Conservation (phyloP, 2,888 invertebrate species). For the Sphaerolaimus hirsutus region DNA sequence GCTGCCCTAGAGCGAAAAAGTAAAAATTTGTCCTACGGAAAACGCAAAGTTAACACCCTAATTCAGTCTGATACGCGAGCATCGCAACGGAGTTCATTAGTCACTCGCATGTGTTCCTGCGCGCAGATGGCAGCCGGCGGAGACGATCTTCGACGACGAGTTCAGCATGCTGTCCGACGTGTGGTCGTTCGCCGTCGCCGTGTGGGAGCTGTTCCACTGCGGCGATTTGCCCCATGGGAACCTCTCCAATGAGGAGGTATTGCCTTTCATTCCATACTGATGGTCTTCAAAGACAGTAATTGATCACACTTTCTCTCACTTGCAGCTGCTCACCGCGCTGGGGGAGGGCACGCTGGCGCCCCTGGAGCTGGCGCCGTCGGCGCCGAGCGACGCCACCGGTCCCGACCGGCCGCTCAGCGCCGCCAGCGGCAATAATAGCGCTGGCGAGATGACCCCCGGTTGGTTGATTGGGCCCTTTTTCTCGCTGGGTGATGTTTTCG, state of each 20-base stretch:
- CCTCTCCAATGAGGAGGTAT: constrained; percentile 50
- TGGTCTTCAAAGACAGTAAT: no score
- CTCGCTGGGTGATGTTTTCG: no score
- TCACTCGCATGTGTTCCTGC: constrained; percentile 39
- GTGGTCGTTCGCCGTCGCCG: constrained; percentile 61
- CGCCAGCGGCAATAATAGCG: neutral
- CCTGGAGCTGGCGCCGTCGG: constrained; percentile 3
- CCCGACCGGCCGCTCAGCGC: constrained; percentile 8
- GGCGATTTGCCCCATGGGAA: constrained; percentile 55
- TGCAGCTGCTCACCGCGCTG: constrained; percentile 33
- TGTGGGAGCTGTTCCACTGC: constrained; percentile 65
- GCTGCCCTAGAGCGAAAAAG: no score
- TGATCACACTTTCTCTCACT: no score
- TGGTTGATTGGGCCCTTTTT: no score
- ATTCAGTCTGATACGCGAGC: no score
- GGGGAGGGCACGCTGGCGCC: constrained; percentile 10
- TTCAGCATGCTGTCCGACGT: constrained; percentile 77
- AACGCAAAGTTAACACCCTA: no score
- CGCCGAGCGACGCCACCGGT: neutral
- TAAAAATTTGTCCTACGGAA: no score
- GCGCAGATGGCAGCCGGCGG: constrained; percentile 64
- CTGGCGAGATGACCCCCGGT: neutral
- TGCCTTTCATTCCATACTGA: no score
- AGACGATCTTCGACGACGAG: constrained; percentile 66
- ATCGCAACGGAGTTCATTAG: neutral